Evolutionary conservation across 2,797 vertebrate species (phyloP).

Genomic region (Sorex maritimensis): DNA sequence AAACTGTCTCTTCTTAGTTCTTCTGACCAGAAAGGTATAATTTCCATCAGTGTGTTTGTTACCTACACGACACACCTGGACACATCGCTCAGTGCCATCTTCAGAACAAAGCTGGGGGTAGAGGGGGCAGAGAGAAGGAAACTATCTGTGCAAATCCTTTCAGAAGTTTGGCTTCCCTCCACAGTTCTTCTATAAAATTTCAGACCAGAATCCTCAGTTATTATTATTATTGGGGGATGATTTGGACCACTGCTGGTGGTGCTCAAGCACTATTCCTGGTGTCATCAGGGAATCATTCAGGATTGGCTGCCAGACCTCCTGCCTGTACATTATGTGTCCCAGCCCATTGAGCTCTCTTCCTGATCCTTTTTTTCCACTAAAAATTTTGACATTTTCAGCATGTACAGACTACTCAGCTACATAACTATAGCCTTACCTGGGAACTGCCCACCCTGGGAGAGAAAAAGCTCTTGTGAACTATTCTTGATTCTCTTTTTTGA

Average conservation of each 20-base stretch:
- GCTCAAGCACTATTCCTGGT: too few species aligned
- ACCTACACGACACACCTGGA: fast-evolving
- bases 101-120: neutral
- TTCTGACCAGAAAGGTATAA: neutral
- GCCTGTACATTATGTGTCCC: neutral
- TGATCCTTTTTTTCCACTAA: neutral
- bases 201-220: neutral
- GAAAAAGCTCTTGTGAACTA: neutral
- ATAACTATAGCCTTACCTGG: too few species aligned
- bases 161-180: neutral
- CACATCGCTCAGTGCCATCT: neutral
- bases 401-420: too few species aligned
- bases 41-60: neutral
- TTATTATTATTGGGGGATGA: too few species aligned
- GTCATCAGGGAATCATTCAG: too few species aligned
- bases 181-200: neutral
- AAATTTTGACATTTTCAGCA: neutral
- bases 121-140: neutral
- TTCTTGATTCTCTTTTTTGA: neutral
- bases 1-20: neutral
- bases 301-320: neutral
- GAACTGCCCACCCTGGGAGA: neutral
- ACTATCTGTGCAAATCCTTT: too few species aligned
- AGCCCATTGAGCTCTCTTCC: neutral
- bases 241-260: too few species aligned